Evolutionary conservation across 2,797 vertebrate genomes (phyloP), one percentile per base, ranked within the genome.

Genomic region (Enteromius fasciolatus): DNA sequence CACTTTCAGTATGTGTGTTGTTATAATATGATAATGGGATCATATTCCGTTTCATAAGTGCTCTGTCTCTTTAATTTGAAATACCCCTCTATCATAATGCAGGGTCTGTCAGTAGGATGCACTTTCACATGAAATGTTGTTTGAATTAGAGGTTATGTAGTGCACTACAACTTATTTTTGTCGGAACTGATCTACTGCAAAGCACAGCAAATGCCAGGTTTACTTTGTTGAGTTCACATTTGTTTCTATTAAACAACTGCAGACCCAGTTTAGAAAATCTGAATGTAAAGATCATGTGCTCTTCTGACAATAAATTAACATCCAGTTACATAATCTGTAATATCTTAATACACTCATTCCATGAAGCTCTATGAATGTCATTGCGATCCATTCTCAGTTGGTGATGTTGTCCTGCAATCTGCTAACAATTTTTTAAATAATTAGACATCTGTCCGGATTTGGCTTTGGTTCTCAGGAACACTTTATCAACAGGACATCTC

Each of bases 401-500:
- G 7, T 36, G 31, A 28, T 59, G 12, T 20, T 83, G 48, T 72
- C 76, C 67, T 20, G 46, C 28, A 73, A 33, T 83, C 64, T 72
- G 50, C 64, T 63, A 67, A n/a, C 28, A 63, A 46, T 63, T 77
- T 33, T 78, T 68, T 0, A 3, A 48, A 75, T 68, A 59, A 75
- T 54, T 41, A 31, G 57, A 59, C 41, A 57, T 78, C 76, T 78
- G 76, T 70, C 68, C 54, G 68, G 72, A 78, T 50, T 74, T 59
- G 36, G 68, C 3, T 78, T 76, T 76, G 73, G 70, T 78, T 76
- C 69, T 86, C 44, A 73, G 33, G 61, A 61, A 44, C 83, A 44
- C 73, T 82, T 81, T 84, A 84, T 87, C 70, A 84, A 48, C 64
- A 57, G 75, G 84, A 79, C 68, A 84, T 83, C 57, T 83, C 59